Conservation (phyloP, 2,888 invertebrate species). For the Parnassius apollo region DNA sequence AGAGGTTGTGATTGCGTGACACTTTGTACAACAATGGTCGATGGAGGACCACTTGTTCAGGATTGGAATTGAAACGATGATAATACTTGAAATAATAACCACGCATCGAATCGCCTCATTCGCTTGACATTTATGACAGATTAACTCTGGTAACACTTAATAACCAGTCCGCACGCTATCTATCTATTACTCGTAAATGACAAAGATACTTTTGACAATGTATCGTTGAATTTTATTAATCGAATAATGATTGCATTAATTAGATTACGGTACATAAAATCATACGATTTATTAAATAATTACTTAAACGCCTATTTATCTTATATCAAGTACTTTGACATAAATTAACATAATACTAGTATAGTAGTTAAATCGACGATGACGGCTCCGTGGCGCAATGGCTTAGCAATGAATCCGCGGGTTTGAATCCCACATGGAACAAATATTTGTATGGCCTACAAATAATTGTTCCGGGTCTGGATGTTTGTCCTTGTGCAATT, state of each 20-base stretch:
- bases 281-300: no score
- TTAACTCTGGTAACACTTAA: conserved; percentile 67
- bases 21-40: conserved; percentile 56
- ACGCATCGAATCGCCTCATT: conserved; percentile 52
- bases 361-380: no score
- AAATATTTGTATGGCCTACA: no score
- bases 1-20: conserved; percentile 62
- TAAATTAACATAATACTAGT: no score
- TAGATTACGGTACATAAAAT: not conserved
- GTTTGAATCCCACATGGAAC: no score
- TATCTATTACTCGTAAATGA: conserved; percentile 63
- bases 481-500: no score
- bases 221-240: conserved; percentile 67
- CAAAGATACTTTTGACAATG: conserved; percentile 54
- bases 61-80: conserved; percentile 62
- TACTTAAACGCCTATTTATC: no score
- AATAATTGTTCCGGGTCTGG: no score
- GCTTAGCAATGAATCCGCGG: no score
- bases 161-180: conserved; percentile 70
- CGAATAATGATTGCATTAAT: conserved; percentile 55
- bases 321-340: no score
- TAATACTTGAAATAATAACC: conserved; percentile 65
- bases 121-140: conserved; percentile 76
- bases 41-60: conserved; percentile 63
- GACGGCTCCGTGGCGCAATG: no score